Conservation (phyloP, 2,888 invertebrate genomes). For the Eupithecia tripunctaria region DNA sequence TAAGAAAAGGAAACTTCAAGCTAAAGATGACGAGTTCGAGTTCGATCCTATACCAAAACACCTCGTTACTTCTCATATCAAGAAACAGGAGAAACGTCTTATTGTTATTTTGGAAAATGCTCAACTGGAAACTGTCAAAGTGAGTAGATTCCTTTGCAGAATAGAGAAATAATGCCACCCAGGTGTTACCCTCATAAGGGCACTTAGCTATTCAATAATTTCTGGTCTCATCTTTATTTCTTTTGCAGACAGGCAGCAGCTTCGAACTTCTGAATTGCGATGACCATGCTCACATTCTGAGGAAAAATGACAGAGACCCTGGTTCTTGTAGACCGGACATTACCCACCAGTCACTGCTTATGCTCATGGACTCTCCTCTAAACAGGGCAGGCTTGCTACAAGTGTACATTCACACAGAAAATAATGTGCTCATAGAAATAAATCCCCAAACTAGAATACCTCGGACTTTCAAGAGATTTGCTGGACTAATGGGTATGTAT, state of each 20-base stretch:
- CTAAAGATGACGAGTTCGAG: constrained; percentile 88
- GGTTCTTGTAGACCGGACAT: constrained; percentile 98
- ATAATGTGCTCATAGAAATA: constrained; percentile 96
- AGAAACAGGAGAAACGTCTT: constrained; percentile 94
- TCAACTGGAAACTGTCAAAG: constrained; percentile 98
- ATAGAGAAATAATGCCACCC: neutral
- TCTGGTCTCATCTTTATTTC: neutral
- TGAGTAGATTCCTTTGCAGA: constrained; percentile 62
- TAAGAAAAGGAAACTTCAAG: constrained; percentile 75
- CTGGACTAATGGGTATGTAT: constrained; percentile 95
- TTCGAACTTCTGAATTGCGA: constrained; percentile 98
- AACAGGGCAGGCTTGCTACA: constrained; percentile 98
- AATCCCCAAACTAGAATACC: constrained; percentile 99
- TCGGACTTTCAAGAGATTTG: constrained; percentile 97
- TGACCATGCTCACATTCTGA: constrained; percentile 93
- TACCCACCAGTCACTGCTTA: constrained; percentile 97
- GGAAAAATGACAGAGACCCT: constrained; percentile 94
- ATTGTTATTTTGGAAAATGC: constrained; percentile 97
- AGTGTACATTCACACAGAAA: constrained; percentile 96
- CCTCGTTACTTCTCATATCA: constrained; percentile 90
- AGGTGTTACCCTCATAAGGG: too few species aligned
- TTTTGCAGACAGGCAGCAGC: constrained; percentile 89
- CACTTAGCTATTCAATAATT: neutral
- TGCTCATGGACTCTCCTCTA: constrained; percentile 98
- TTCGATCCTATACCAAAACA: constrained; percentile 92